Percentiles rank a stretch among this genome's conserved stretches.
Conservation (phyloP, 2,888 invertebrate genomes). For the Aleiodes leptofemur region DNA sequence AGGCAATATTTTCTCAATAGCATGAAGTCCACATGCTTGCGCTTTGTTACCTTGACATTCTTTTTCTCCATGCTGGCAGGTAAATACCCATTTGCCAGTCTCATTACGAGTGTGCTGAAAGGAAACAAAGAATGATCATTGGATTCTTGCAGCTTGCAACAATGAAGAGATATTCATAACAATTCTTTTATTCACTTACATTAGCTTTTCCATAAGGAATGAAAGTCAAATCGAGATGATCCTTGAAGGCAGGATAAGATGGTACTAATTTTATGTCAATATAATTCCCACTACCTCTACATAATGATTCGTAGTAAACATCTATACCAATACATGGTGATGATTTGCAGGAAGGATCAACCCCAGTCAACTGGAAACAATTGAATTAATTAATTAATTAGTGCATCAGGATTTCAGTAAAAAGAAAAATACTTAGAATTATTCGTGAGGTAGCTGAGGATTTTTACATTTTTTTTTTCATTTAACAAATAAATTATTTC, state of each 20-base stretch:
- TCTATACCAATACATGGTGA: conserved; percentile 65
- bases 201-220: conserved; percentile 77
- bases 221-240: conserved; percentile 72
- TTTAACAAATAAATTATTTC: no score
- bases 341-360: not conserved
- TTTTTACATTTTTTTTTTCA: no score
- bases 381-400: no score
- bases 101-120: conserved; percentile 52
- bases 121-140: not conserved
- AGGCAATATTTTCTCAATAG: conserved; percentile 59
- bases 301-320: conserved; percentile 78
- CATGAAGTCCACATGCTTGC: conserved; percentile 76
- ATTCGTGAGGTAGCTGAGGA: no score
- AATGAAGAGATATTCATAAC: no score
- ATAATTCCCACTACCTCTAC: conserved; percentile 77
- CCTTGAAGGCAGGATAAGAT: conserved; percentile 69
- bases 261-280: conserved; percentile 76
- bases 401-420: no score
- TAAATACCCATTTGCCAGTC: conserved; percentile 65
- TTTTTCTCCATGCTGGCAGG: conserved; percentile 76
- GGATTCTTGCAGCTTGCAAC: no score
- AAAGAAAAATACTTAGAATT: no score
- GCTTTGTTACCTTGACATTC: conserved; percentile 77
- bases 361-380: no score
- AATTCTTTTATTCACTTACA: conserved; percentile 69